Evolutionary conservation across 2,888 invertebrate species (phyloP), one percentile per base, ranked within the genome.

Genomic region (Drosophila acutilabella): DNA sequence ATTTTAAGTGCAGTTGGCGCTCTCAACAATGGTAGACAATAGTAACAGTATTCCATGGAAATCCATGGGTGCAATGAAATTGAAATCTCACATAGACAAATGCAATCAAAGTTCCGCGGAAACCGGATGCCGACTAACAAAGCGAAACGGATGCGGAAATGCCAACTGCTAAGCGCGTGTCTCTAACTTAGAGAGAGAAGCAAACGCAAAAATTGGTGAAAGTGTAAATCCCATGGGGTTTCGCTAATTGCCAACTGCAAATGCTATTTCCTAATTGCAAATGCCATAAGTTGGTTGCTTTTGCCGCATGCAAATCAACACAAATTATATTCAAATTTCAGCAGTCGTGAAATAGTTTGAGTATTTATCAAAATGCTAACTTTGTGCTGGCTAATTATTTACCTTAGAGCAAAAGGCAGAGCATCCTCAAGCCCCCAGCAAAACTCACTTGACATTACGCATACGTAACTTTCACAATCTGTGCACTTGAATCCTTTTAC

Each of bases 1-100:
- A 87, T 79, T 84, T 84, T 74, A 84, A 83, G 84, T 81, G 87
- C 81, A 87, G 79, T 69, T 74, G 76, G 38, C 30, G 18, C 69
- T 50, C 42, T 64, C 57, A 69, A 69, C 61, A 52, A 16, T 36
- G 40, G 18, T 56, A 42, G 45, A 56, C 68, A 64, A 62, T 58
- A 64, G 64, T 45, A 61, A 61, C n/a, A 42, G 59, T 10, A 16
- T 65, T 54, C 66, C 58, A 74, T 75, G 70, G 66, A 70, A 79
- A 79, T 30, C 7, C 30, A 30, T 74, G 87, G 65, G 64, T 64
- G 68, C 84, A 86, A 87, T 84, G 87, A 77, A 83, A 84, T 74
- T 78, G 60, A 84, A 81, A 84, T 74, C 81, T 60, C 64, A 44
- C 66, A 54, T 58, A 72, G 56, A 70, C 59, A 79, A 65, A 61